These are phyloP conservation scores for Drosophila takahashii DNA, from an alignment of 1,140 invertebrate genomes.

Conservation along the genomic window DNA sequence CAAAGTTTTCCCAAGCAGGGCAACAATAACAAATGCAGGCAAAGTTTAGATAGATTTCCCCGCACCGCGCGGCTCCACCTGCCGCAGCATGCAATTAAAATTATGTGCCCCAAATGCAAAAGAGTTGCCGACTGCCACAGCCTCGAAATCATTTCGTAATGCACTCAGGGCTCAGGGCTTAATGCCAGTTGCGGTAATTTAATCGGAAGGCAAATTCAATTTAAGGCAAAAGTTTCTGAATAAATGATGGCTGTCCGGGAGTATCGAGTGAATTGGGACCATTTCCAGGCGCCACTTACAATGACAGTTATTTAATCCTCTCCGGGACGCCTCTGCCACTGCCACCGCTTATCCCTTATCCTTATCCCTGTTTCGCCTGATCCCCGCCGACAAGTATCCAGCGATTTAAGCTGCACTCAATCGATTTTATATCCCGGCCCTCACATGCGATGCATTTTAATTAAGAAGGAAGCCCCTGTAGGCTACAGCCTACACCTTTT, in stretches of 20 bases:
- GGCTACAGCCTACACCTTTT: conserved; percentile 23
- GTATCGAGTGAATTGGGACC: conserved; percentile 14
- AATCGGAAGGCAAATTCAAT: conserved; percentile 78
- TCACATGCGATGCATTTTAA: conserved; percentile 71
- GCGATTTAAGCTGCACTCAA: conserved; percentile 65
- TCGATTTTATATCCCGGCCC: conserved; percentile 59
- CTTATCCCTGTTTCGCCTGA: not conserved
- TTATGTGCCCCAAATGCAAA: conserved; percentile 55
- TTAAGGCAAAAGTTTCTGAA: conserved; percentile 40
- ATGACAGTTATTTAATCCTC: conserved; percentile 65
- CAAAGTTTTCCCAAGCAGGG: conserved; percentile 52
- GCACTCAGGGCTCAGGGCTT: conserved; percentile 40
- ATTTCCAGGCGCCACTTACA: conserved; percentile 25
- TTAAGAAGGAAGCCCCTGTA: conserved; percentile 58
- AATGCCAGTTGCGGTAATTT: conserved; percentile 59
- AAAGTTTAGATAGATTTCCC: conserved; percentile 63
- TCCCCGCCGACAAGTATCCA: conserved; percentile 28
- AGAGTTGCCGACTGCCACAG: conserved; percentile 33
- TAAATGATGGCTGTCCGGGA: conserved; percentile 15
- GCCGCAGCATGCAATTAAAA: conserved; percentile 61
- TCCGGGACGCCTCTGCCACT: conserved; percentile 1
- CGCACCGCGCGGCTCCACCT: conserved; percentile 34
- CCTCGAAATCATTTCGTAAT: conserved; percentile 61
- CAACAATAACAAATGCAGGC: conserved; percentile 72
- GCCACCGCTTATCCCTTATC: not conserved